These are phyloP conservation scores for Clavelina lepadiformis DNA, from an alignment of 23 tunicate species.

Conservation along the genomic window DNA sequence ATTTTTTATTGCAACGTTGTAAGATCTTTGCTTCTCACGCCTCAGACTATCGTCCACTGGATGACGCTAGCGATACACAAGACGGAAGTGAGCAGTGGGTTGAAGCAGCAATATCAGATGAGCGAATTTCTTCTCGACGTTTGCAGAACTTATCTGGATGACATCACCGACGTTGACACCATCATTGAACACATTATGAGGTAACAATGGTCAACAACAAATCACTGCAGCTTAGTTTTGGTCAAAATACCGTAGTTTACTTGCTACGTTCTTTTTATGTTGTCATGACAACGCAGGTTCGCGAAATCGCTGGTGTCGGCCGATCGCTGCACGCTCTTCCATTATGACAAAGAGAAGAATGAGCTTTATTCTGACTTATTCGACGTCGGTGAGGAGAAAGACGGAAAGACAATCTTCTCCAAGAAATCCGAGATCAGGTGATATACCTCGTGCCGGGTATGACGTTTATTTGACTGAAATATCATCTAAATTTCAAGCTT, in stretches of 20 bases:
- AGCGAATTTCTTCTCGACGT: constrained; percentile 77
- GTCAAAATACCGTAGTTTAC: too few species aligned
- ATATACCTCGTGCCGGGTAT: too few species aligned
- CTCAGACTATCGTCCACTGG: constrained; percentile 58
- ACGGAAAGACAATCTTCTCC: constrained; percentile 44
- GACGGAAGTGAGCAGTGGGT: constrained; percentile 49
- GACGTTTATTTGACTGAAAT: too few species aligned
- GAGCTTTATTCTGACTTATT: constrained; percentile 66
- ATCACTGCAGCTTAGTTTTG: too few species aligned
- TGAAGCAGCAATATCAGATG: constrained; percentile 64
- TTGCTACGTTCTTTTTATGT: background rate
- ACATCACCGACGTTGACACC: constrained; percentile 59
- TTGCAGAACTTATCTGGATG: constrained; percentile 61
- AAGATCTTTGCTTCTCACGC: background rate
- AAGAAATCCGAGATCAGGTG: constrained; percentile 65
- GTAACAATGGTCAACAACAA: too few species aligned
- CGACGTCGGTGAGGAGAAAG: constrained; percentile 54
- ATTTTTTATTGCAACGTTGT: background rate
- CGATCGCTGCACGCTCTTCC: constrained; percentile 69
- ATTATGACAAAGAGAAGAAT: constrained; percentile 37
- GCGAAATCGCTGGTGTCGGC: constrained; percentile 74
- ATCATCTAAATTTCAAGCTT: too few species aligned
- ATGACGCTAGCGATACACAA: constrained; percentile 53
- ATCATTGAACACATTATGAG: constrained; percentile 80
- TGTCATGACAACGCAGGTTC: constrained; percentile 27